Conservation (phyloP, 2,797 vertebrate species). For the Clamator glandarius region DNA sequence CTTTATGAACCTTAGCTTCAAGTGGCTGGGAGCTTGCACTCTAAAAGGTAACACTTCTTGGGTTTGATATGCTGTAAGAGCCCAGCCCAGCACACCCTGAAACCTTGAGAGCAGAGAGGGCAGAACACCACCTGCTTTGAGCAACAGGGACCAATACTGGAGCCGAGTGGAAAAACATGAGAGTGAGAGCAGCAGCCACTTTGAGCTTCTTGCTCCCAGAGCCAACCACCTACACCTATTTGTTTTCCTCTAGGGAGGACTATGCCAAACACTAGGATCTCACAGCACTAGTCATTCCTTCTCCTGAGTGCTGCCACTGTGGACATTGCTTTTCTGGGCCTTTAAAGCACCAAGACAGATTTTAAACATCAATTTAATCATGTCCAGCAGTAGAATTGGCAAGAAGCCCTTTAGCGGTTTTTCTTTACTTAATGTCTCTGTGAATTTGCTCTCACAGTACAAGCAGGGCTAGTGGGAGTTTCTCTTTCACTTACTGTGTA, state of each 20-base stretch:
- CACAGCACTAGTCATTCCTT: not conserved
- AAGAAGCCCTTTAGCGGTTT: not conserved
- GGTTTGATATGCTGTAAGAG: not conserved
- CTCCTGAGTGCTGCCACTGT: not conserved
- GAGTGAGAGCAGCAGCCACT: not conserved
- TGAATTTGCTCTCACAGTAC: not conserved
- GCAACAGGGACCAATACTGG: not conserved
- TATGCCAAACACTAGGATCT: not conserved
- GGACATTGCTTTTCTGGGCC: not conserved
- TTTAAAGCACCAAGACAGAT: not conserved
- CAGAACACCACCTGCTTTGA: not conserved
- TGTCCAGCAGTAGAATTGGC: not conserved
- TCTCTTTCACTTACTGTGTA: slow-evolving; percentile 87
- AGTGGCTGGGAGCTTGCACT: not conserved
- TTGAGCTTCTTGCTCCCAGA: not conserved
- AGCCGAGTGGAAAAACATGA: not conserved
- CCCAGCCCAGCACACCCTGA: not conserved
- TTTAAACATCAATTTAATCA: not conserved
- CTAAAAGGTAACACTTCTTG: not conserved
- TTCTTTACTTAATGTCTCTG: not conserved
- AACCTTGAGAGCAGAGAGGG: not conserved
- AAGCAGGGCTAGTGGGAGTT: not conserved
- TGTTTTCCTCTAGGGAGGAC: not conserved
- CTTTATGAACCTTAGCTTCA: not conserved
- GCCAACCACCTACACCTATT: not conserved